Conservation (phyloP, 2,888 invertebrate genomes). For the Elmis aenea region DNA sequence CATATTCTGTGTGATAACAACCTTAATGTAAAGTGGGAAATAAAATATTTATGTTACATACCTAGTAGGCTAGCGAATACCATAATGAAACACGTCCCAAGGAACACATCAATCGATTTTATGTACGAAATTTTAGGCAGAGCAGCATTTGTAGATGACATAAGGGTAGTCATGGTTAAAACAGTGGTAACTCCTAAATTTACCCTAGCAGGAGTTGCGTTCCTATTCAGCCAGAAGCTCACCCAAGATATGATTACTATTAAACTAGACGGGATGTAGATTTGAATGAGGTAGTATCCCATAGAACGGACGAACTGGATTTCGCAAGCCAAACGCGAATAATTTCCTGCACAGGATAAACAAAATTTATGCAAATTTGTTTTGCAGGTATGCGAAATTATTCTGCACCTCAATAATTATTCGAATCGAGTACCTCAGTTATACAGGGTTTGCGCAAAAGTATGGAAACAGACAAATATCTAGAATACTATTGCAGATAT, state of each 20-base stretch:
- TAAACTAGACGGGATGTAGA: slow-evolving; percentile 95
- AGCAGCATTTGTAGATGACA: slow-evolving; percentile 94
- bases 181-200: slow-evolving; percentile 93
- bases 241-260: slow-evolving; percentile 98
- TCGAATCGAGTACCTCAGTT: too few relatives aligned
- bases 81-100: slow-evolving; percentile 98
- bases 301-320: slow-evolving; percentile 96
- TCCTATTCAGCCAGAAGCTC: slow-evolving; percentile 93
- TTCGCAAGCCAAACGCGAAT: slow-evolving; percentile 92
- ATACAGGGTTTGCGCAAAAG: too few relatives aligned
- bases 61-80: slow-evolving; percentile 95
- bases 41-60: slow-evolving; percentile 51
- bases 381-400: too few relatives aligned
- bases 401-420: too few relatives aligned
- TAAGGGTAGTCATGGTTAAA: slow-evolving; percentile 95
- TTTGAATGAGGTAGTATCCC: slow-evolving; percentile 98
- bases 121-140: slow-evolving; percentile 98
- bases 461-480: too few relatives aligned
- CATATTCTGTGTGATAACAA: slow-evolving; percentile 64
- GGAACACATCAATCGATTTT: slow-evolving; percentile 95
- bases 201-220: slow-evolving; percentile 91
- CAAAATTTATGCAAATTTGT: too few relatives aligned
- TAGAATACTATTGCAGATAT: too few relatives aligned
- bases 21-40: neutral
- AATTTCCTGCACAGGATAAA: slow-evolving; percentile 95